These are phyloP conservation scores for Autographa gamma DNA, from an alignment of 2,888 invertebrate species.

Conservation along the genomic window DNA sequence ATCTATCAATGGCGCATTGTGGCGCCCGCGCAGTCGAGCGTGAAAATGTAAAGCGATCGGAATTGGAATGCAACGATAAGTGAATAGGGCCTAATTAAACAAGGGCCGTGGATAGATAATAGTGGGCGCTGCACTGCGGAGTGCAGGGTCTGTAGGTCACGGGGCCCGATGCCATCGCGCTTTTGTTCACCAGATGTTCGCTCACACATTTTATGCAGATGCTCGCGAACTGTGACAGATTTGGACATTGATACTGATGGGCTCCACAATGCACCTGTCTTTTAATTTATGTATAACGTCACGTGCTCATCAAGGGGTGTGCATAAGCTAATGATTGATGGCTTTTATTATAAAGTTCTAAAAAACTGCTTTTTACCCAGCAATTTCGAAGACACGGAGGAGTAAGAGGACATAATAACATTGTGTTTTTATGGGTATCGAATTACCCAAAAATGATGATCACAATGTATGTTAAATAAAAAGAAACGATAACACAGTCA, in stretches of 20 bases:
- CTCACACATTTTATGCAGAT: slow-evolving; percentile 79
- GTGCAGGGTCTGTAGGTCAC: slow-evolving; percentile 79
- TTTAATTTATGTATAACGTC: slow-evolving; percentile 29
- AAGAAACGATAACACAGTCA: neutral
- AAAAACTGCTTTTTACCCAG: neutral
- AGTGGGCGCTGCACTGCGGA: slow-evolving; percentile 69
- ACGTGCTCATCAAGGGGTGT: neutral
- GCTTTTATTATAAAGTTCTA: neutral
- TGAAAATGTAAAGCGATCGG: slow-evolving; percentile 79
- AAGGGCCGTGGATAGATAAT: slow-evolving; percentile 77
- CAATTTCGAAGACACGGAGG: neutral
- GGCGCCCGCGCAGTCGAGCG: slow-evolving; percentile 72
- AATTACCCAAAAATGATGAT: neutral
- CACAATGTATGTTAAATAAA: neutral
- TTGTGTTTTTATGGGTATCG: neutral
- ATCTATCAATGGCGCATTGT: slow-evolving; percentile 74
- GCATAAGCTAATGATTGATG: neutral
- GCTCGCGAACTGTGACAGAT: slow-evolving; percentile 73
- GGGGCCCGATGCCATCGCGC: slow-evolving; percentile 66
- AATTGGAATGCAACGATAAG: slow-evolving; percentile 81
- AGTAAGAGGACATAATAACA: neutral
- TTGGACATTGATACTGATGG: slow-evolving; percentile 67
- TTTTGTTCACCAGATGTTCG: slow-evolving; percentile 80
- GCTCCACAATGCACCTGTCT: slow-evolving; percentile 57
- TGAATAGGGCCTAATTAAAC: slow-evolving; percentile 86